These are phyloP conservation scores for Drosophila pandora DNA, from an alignment of 1,140 invertebrate species.

Conservation along the genomic window DNA sequence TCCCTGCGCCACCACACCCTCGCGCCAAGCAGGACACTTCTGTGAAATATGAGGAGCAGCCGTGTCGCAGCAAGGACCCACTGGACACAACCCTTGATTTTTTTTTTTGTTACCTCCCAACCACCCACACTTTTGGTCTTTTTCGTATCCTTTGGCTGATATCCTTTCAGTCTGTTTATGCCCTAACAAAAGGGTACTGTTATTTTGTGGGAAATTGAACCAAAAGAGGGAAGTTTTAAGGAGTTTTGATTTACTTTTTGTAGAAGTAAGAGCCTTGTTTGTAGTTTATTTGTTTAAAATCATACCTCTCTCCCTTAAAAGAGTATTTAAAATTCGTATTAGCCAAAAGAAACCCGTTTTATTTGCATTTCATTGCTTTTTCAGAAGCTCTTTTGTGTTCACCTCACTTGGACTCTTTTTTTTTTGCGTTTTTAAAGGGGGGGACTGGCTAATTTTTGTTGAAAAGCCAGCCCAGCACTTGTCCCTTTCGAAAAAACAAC, in stretches of 20 bases:
- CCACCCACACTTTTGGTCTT: not conserved
- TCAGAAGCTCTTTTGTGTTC: constrained; percentile 13
- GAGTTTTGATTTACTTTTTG: not conserved
- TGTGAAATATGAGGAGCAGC: constrained; percentile 72
- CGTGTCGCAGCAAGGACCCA: constrained; percentile 24
- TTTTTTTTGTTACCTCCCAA: not conserved
- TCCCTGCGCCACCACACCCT: constrained; percentile 36
- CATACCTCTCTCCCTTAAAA: too few species aligned
- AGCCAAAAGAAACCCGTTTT: not conserved
- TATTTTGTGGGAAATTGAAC: not conserved
- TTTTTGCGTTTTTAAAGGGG: too few species aligned
- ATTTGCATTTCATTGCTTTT: not conserved
- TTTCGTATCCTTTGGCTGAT: constrained; percentile 1
- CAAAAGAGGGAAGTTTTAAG: not conserved
- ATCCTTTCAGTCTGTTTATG: constrained; percentile 2
- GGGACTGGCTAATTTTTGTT: constrained; percentile 30
- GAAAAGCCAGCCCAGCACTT: constrained; percentile 29
- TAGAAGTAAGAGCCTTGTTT: not conserved
- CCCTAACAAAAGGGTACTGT: not conserved
- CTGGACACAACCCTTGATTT: constrained; percentile 24
- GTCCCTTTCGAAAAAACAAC: not conserved
- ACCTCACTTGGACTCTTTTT: constrained; percentile 30
- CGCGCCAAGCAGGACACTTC: constrained; percentile 49
- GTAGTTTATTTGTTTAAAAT: too few species aligned
- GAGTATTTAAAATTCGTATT: too few species aligned